These are phyloP conservation scores for Anoura caudifer DNA, from an alignment of 2,113 vertebrate species.

Conservation along the genomic window DNA sequence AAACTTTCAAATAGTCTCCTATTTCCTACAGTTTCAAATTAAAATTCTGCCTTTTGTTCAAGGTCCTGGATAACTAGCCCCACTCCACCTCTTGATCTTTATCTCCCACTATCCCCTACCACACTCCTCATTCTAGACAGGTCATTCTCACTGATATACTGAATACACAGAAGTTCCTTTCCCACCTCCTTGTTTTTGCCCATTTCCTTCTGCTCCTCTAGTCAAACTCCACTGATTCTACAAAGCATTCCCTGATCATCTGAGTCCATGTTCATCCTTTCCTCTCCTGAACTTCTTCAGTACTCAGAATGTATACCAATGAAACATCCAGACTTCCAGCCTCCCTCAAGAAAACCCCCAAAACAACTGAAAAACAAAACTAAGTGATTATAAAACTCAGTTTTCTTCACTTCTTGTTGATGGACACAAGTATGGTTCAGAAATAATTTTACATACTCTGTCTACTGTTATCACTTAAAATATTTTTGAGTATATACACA, in stretches of 20 bases:
- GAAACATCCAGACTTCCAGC: background rate
- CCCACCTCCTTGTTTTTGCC: background rate
- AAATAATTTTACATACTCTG: conserved; percentile 3
- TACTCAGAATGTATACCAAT: background rate
- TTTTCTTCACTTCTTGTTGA: conserved; percentile 40
- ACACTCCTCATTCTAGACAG: conserved; percentile 2
- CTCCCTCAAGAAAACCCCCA: background rate
- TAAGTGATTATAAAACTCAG: background rate
- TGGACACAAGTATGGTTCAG: background rate
- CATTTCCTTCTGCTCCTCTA: background rate
- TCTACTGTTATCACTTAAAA: background rate
- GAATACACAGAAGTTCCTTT: background rate
- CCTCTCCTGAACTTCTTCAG: conserved; percentile 7
- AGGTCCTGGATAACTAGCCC: background rate
- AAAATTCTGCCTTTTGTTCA: conserved; percentile 46
- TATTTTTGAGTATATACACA: background rate
- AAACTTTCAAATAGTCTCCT: background rate
- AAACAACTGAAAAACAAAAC: background rate
- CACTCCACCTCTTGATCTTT: background rate
- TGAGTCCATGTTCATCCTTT: background rate
- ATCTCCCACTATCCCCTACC: background rate
- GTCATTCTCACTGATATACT: conserved; percentile 4
- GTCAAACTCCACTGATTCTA: background rate
- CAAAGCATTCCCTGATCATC: background rate
- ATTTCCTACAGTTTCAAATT: conserved; percentile 13